Conservation (phyloP, 2,888 invertebrate genomes). For the Spatulosminthurus flaviceps region DNA sequence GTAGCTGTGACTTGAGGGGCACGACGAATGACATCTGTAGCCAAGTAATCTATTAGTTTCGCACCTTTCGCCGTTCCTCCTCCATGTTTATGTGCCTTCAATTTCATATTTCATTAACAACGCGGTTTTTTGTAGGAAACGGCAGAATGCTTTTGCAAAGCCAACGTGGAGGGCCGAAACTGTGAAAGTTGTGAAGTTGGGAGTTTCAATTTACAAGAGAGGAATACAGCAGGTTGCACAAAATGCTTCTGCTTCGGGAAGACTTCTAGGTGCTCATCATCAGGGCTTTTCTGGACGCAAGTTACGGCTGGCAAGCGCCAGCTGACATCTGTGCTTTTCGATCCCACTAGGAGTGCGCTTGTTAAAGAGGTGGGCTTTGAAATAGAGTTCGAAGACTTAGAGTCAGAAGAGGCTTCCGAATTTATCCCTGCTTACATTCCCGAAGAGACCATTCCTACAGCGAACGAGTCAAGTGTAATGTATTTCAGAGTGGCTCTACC, state of each 20-base stretch:
- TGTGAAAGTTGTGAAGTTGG: constrained; percentile 90
- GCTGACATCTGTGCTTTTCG: constrained; percentile 48
- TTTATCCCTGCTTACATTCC: too few relatives aligned
- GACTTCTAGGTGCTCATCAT: constrained; percentile 84
- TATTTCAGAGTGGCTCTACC: constrained; percentile 81
- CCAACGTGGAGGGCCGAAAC: constrained; percentile 73
- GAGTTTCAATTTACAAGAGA: constrained; percentile 85
- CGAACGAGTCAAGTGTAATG: constrained; percentile 67
- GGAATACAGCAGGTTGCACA: constrained; percentile 90
- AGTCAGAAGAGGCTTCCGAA: constrained; percentile 46
- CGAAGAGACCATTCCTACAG: constrained; percentile 53
- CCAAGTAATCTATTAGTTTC: too few relatives aligned
- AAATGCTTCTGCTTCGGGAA: constrained; percentile 98
- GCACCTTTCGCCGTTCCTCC: too few relatives aligned
- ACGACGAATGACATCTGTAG: constrained; percentile 89
- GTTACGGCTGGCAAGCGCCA: constrained; percentile 52
- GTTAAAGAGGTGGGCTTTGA: constrained; percentile 52
- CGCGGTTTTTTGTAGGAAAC: constrained; percentile 64
- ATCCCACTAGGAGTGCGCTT: constrained; percentile 49
- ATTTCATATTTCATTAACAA: background rate
- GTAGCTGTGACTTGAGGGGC: constrained; percentile 83
- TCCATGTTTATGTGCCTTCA: background rate
- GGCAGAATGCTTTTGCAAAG: constrained; percentile 84
- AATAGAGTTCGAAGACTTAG: constrained; percentile 56
- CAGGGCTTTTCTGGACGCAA: constrained; percentile 72